phyloP scores from a whole-genome alignment of 92 coral and sea anemone species.

The Bergia sp. region DNA sequence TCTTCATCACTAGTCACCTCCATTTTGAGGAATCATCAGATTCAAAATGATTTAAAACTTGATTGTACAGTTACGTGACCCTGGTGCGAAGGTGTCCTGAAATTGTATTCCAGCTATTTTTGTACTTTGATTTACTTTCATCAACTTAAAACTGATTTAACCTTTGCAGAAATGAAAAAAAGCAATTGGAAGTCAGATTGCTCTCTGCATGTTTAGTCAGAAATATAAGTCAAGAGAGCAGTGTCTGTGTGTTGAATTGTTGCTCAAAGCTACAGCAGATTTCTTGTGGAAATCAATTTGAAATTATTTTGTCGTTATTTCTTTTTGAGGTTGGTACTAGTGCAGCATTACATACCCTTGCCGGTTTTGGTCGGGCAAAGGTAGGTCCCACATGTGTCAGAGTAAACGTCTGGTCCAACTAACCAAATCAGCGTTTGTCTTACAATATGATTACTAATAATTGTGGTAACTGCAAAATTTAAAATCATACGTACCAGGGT shows the following conservation, averaged over 20 bases:
- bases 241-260: background rate
- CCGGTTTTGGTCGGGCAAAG: slow-evolving; percentile 42
- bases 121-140: background rate
- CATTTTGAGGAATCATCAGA: no score
- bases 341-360: slow-evolving; percentile 44
- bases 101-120: background rate
- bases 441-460: background rate
- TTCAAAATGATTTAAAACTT: no score
- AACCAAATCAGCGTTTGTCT: background rate
- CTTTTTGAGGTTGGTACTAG: slow-evolving; percentile 46
- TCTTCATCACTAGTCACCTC: no score
- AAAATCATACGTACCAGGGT: slow-evolving; percentile 21
- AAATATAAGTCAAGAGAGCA: background rate
- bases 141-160: background rate
- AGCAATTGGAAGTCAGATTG: background rate
- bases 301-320: slow-evolving; percentile 15
- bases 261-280: no score
- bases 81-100: background rate
- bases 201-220: background rate
- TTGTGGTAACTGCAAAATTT: no score
- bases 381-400: background rate
- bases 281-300: background rate
- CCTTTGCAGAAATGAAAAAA: no score
- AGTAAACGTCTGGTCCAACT: background rate
- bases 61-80: slow-evolving; percentile 13